Conservation (phyloP, 2,888 invertebrate species). For the Eristalis arbustorum region DNA sequence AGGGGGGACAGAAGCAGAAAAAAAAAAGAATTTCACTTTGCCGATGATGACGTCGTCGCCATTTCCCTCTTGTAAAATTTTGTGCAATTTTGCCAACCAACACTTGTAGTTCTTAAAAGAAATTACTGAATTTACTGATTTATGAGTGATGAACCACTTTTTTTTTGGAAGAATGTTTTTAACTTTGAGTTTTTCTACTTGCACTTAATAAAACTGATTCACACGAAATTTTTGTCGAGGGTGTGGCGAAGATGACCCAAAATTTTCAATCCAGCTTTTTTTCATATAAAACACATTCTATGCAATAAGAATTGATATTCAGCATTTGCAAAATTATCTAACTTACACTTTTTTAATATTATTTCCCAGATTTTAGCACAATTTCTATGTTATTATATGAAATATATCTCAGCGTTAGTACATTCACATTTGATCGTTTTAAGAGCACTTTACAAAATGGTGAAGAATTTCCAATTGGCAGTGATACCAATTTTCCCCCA, state of each 20-base stretch:
- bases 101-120: neutral
- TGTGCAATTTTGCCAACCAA: conserved; percentile 23
- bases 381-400: conserved; percentile 28
- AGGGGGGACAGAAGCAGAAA: neutral
- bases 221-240: conserved; percentile 71
- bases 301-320: conserved; percentile 29
- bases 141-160: neutral
- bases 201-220: conserved; percentile 28
- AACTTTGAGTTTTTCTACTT: conserved; percentile 12
- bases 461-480: conserved; percentile 69
- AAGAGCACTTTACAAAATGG: conserved; percentile 76
- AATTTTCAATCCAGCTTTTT: conserved; percentile 73
- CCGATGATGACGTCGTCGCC: conserved; percentile 67
- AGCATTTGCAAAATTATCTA: conserved; percentile 56
- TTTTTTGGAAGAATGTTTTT: neutral
- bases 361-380: conserved; percentile 46
- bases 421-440: conserved; percentile 72
- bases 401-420: conserved; percentile 61
- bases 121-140: neutral
- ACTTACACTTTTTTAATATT: conserved; percentile 72
- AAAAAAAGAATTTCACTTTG: conserved; percentile 54
- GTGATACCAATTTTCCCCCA: conserved; percentile 36
- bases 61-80: conserved; percentile 13
- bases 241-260: conserved; percentile 78
- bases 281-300: conserved; percentile 55